phyloP scores from a whole-genome alignment of 2,797 vertebrate species.

The Sylvia borin region DNA sequence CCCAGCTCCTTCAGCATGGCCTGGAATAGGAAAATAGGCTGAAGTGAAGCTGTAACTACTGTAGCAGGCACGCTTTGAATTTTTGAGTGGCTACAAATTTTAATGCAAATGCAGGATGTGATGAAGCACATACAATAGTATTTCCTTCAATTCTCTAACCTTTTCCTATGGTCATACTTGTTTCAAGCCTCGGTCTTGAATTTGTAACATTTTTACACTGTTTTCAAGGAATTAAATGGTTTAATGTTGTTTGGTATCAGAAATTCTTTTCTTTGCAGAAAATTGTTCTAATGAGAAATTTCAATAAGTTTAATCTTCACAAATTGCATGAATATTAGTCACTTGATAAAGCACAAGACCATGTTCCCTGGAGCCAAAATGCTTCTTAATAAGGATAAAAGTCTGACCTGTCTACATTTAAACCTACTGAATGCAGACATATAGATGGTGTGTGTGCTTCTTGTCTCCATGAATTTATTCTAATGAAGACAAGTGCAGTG shows the following conservation, averaged over 20 bases:
- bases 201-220: not conserved
- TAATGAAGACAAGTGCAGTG: slow-evolving; percentile 8
- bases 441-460: not conserved
- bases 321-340: not conserved
- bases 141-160: not conserved
- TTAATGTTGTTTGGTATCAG: not conserved
- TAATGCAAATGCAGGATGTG: not conserved
- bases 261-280: not conserved
- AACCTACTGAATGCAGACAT: not conserved
- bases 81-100: not conserved
- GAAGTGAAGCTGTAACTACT: not conserved
- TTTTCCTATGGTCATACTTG: not conserved
- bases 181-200: not conserved
- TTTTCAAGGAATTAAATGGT: not conserved
- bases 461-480: not conserved
- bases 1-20: not conserved
- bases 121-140: not conserved
- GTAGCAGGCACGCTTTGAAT: not conserved
- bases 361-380: not conserved
- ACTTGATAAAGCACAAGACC: not conserved
- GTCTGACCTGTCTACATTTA: not conserved
- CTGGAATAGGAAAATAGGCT: not conserved
- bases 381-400: slow-evolving; percentile 3
- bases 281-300: not conserved
- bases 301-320: not conserved